These are phyloP conservation scores for Octonoba sinensis DNA, from an alignment of 2,888 invertebrate species.

Conservation along the genomic window DNA sequence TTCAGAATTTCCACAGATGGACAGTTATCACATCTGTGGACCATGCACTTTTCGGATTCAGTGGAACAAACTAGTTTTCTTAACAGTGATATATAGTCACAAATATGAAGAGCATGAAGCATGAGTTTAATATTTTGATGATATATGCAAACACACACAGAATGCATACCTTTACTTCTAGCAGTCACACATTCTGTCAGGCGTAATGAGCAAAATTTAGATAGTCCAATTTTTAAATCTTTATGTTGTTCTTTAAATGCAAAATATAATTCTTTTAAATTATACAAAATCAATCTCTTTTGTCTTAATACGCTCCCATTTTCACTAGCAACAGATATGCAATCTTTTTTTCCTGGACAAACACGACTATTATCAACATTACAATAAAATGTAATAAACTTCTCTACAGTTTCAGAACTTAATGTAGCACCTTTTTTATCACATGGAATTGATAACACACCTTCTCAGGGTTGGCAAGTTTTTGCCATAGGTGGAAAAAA, in stretches of 20 bases:
- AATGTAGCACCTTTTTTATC: slow-evolving; percentile 1
- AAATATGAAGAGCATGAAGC: slow-evolving; percentile 13
- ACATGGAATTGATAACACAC: neutral
- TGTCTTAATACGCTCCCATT: slow-evolving; percentile 7
- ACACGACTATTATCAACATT: slow-evolving; percentile 6
- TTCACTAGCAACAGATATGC: neutral
- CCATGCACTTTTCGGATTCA: slow-evolving; percentile 8
- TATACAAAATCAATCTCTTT: slow-evolving; percentile 10
- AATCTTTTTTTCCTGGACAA: slow-evolving; percentile 1
- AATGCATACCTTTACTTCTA: slow-evolving; percentile 9
- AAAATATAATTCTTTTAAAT: slow-evolving; percentile 5
- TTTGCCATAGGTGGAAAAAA: no score
- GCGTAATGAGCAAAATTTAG: slow-evolving; percentile 12
- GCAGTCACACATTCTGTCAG: slow-evolving; percentile 11
- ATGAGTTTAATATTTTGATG: slow-evolving; percentile 26
- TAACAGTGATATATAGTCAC: slow-evolving; percentile 8
- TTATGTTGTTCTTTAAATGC: slow-evolving; percentile 16
- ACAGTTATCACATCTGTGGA: neutral
- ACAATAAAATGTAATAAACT: slow-evolving; percentile 7
- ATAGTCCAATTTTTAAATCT: slow-evolving; percentile 6
- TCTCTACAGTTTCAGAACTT: neutral
- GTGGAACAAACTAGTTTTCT: neutral
- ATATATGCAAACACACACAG: slow-evolving; percentile 23
- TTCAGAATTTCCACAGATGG: neutral
- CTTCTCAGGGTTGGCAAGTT: neutral